Conservation (phyloP, 2,113 vertebrate species). For the Pomatorhinus ruficollis region DNA sequence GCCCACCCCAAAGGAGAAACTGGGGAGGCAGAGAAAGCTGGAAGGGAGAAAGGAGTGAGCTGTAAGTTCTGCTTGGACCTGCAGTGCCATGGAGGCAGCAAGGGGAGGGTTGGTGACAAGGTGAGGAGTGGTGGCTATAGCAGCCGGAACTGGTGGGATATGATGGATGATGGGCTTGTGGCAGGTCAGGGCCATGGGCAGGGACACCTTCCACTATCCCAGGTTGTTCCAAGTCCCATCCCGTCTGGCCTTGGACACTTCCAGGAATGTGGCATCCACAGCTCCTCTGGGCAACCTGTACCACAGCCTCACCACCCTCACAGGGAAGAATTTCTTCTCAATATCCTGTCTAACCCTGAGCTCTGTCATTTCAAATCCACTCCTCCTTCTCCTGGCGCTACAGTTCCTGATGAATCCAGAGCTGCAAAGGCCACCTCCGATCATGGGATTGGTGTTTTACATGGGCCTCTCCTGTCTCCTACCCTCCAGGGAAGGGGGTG, state of each 20-base stretch:
- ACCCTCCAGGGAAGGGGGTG: fast-evolving
- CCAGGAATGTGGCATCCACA: background rate
- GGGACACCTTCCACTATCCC: background rate
- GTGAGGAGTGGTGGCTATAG: background rate
- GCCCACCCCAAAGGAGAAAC: background rate
- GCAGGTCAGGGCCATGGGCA: background rate
- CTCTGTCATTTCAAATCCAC: background rate
- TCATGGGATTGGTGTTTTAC: background rate
- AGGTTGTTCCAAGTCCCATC: background rate
- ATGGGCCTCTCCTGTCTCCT: background rate
- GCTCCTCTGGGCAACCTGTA: background rate
- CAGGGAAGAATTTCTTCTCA: background rate
- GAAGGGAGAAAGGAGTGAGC: background rate
- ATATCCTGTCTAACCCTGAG: background rate
- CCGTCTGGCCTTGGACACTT: background rate
- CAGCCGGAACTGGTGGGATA: fast-evolving
- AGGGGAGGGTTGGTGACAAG: background rate
- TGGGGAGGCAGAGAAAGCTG: background rate
- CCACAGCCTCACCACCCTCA: background rate
- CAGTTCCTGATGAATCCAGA: background rate
- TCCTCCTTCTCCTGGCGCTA: background rate
- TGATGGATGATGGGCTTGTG: too few relatives aligned
- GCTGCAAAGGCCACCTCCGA: fast-evolving
- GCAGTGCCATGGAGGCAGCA: fast-evolving
- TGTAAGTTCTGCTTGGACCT: background rate